Base-by-base conservation (phyloP, 2,113 vertebrate genomes). In the Phoxinus phoxinus region DNA sequence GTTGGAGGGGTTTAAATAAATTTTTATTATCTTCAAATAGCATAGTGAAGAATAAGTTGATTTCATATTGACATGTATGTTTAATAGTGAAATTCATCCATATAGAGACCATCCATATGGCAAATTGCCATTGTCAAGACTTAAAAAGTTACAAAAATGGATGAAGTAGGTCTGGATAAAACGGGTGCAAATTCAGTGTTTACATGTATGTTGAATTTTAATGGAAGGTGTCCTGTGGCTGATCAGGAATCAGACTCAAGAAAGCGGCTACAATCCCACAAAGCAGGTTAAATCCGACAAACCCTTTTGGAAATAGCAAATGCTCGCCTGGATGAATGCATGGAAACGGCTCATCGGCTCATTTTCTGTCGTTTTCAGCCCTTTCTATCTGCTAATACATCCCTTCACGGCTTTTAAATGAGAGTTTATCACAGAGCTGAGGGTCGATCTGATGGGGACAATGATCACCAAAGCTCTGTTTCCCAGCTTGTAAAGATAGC, bases 351-450 rank as follows among this genome's bases (percentile, higher is more conserved):
- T 67, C 37, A 67, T 48, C 86, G 81, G 86, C 72, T 89, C 89
- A 81, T 87, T 53, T 77, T 72, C 51, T 37, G 21, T 51, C 81
- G 83, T 81, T 67, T 81, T 87, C 87, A 87, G 30, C 3, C 83
- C 67, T 71, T 86, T 87, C 88, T 89, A 90, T 90, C 4, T 73
- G 87, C 87, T 90, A 83, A 86, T 9, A 84, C 90, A 84, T 84
- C 80, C 84, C 84, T 87, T 87, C 75, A 87, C 91, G 90, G 78
- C 90, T 80, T 93, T 94, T 94, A 93, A 94, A 76, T 95, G 92
- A 90, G 79, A 88, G 86, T 83, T 83, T 90, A 91, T 91, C 90
- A 89, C 78, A 89, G 91, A 90, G 85, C 27, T 3, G 63, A 84
- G 67, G 75, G 82, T 74, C 53, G 0, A 71, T 9, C 65, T 51